Evolutionary conservation across 2,113 vertebrate genomes (phyloP), one percentile per base, ranked within the genome.

Genomic region (Pyxicephalus adspersus): DNA sequence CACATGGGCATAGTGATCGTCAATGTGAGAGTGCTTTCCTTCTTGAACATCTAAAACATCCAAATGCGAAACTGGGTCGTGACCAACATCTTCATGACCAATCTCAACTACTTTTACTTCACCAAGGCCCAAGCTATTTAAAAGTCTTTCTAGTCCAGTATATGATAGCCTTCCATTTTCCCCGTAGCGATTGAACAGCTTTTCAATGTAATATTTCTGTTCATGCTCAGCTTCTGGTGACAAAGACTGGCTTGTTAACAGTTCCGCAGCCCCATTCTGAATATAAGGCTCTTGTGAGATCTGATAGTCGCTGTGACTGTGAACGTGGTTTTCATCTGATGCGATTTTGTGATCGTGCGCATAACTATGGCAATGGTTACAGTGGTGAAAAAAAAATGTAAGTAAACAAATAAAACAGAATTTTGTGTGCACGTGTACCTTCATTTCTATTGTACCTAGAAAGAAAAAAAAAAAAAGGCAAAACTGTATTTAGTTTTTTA

Each of bases 401-500:
- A 99, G 91, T 91, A 98, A 93, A 88, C 97, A 98, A 89, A 99
- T 94, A 92, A 99, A 93, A 90, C 97, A 98, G 89, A 99, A 96
- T 88, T 95, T 95, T 82, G 97, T 96, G 92, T 97, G 96, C 86
- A 94, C 87, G 84, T 96, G 96, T 88, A 98, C 96, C 92, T 94
- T 95, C 98, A 99, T 99, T 88, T 91, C 92, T 86, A 66, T 58
- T 85, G 82, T 89, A 87, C 87, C 90, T 91, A 85, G 26, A 87
- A 86, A 70, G 84, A 81, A 84, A 25, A 81, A 23, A 87, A 4
- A 87, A 45, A 25, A 34, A 9, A 68, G 4, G 51, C 18, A 50
- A 50, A 11, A 60, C 2, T 4, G 23, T 34, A 6, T 34, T 6
- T 34, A 34, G 3, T 34, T 34, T 6, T 4, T 34, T 34, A 6